These are phyloP conservation scores for Rhingia campestris DNA, from an alignment of 2,888 invertebrate genomes.

Conservation along the genomic window DNA sequence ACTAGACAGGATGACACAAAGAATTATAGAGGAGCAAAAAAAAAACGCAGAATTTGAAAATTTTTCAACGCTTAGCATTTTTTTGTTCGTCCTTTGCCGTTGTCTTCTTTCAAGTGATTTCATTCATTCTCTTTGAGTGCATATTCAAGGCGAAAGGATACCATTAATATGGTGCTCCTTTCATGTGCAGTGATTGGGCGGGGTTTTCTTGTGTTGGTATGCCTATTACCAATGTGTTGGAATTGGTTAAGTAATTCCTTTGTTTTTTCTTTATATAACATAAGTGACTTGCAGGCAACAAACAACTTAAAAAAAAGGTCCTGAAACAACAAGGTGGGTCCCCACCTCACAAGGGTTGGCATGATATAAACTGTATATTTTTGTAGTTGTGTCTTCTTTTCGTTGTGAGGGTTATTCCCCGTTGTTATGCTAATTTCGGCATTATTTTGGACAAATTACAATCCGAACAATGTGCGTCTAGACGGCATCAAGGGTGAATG, in stretches of 20 bases:
- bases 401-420: not conserved
- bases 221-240: not conserved
- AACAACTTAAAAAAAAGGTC: not conserved
- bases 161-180: not conserved
- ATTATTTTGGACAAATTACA: conserved; percentile 10
- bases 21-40: not conserved
- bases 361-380: not conserved
- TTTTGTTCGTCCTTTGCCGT: not conserved
- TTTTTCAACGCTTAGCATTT: not conserved
- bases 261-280: not conserved
- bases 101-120: not conserved
- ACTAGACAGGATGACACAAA: not conserved
- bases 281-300: not conserved
- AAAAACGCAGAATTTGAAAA: conserved; percentile 8
- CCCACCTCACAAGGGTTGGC: conserved; percentile 9
- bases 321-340: not conserved
- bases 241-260: not conserved
- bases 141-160: not conserved
- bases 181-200: not conserved
- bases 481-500: not conserved
- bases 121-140: not conserved
- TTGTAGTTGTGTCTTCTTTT: not conserved
- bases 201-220: not conserved
- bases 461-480: conserved; percentile 10
- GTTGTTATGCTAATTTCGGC: conserved; percentile 19